These are phyloP conservation scores for Podarcis cretensis DNA, from an alignment of 2,113 vertebrate species.

Conservation along the genomic window DNA sequence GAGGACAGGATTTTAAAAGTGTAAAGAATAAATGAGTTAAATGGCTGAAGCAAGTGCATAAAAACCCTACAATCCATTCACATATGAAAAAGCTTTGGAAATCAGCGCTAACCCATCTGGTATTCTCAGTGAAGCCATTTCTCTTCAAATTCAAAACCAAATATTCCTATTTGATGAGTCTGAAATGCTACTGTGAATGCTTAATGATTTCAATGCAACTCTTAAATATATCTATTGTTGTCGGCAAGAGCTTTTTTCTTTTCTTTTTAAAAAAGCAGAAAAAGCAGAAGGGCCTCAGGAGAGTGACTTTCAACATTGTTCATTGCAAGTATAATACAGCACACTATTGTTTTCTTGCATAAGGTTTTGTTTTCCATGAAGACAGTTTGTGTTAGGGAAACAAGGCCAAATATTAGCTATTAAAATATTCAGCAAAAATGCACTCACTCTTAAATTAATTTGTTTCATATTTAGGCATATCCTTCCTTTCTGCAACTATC, in stretches of 20 bases:
- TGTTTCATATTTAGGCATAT: slow-evolving; percentile 18
- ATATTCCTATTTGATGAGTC: slow-evolving; percentile 36
- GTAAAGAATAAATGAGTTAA: background rate
- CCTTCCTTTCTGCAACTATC: slow-evolving; percentile 28
- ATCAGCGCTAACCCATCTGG: background rate
- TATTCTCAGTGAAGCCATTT: slow-evolving; percentile 35
- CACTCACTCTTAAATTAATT: slow-evolving; percentile 28
- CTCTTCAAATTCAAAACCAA: background rate
- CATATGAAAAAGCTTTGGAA: background rate
- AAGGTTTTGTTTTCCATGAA: slow-evolving; percentile 65
- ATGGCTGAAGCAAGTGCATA: background rate
- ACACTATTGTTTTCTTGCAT: slow-evolving; percentile 47
- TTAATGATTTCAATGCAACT: slow-evolving; percentile 59
- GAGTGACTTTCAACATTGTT: slow-evolving; percentile 57
- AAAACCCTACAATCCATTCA: background rate
- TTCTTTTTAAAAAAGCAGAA: slow-evolving; percentile 30
- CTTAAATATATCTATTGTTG: slow-evolving; percentile 63
- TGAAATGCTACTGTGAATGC: slow-evolving; percentile 56
- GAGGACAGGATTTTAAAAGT: background rate
- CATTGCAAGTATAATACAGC: slow-evolving; percentile 53
- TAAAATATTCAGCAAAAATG: slow-evolving; percentile 54
- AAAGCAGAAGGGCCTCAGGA: slow-evolving; percentile 33
- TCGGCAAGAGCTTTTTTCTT: background rate
- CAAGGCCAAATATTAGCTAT: slow-evolving; percentile 57
- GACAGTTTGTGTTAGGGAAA: slow-evolving; percentile 64